phyloP scores from a whole-genome alignment of 2,113 vertebrate species.

The Oncorhynchus masou region DNA sequence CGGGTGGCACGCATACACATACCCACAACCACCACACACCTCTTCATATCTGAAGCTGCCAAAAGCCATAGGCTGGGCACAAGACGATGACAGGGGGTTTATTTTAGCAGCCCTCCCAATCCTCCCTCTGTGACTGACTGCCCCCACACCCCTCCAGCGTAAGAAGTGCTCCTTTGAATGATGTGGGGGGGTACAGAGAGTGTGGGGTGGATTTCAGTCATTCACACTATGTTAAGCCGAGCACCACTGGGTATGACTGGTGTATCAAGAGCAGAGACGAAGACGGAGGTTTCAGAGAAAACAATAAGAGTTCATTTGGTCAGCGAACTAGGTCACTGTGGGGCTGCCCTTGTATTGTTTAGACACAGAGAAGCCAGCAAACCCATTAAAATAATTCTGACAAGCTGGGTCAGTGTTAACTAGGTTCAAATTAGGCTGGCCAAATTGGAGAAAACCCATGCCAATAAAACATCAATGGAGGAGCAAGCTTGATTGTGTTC shows the following conservation, averaged over 20 bases:
- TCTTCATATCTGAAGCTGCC: conserved; percentile 58
- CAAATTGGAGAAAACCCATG: background rate
- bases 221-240: background rate
- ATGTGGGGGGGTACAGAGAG: conserved; percentile 13
- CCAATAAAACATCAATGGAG: conserved; percentile 1
- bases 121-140: conserved; percentile 62
- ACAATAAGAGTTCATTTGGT: conserved; percentile 24
- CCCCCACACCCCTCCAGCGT: conserved; percentile 53
- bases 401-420: too few species aligned
- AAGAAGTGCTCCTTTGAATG: conserved; percentile 64
- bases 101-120: conserved; percentile 60
- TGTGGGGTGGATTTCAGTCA: conserved; percentile 34
- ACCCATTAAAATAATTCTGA: conserved; percentile 18
- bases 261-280: conserved; percentile 1
- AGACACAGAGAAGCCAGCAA: conserved; percentile 21
- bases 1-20: conserved; percentile 60
- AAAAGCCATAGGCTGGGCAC: conserved; percentile 68
- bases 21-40: conserved; percentile 45
- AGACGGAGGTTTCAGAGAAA: conserved; percentile 11
- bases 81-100: conserved; percentile 60
- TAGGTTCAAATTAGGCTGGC: too few species aligned
- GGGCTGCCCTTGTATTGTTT: conserved; percentile 16
- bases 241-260: background rate
- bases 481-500: background rate
- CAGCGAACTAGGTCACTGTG: conserved; percentile 3